Evolutionary conservation across 2,113 vertebrate genomes (phyloP).

Genomic region (Alces alces): DNA sequence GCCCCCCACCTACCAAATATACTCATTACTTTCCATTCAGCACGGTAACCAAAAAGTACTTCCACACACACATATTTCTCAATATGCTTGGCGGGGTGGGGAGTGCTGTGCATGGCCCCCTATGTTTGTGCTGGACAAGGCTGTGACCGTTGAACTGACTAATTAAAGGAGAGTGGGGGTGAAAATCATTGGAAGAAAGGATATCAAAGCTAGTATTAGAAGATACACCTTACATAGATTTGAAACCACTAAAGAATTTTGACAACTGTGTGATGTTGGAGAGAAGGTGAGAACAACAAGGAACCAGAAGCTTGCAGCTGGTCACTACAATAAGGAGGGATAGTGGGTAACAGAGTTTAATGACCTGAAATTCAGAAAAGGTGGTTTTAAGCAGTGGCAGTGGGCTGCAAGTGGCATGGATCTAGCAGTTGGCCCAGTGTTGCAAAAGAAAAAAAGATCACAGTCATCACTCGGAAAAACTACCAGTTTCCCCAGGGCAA

Average conservation of each 20-base stretch:
- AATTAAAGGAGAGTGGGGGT: not conserved
- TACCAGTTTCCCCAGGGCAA: not conserved
- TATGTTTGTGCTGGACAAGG: not conserved
- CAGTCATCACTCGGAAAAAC: not conserved
- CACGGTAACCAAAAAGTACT: not conserved
- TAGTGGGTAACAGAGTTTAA: not conserved
- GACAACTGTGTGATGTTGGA: not conserved
- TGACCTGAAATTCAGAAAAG: not conserved
- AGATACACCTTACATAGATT: not conserved
- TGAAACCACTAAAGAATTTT: constrained; percentile 1
- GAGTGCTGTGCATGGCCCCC: not conserved
- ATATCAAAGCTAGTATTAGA: not conserved
- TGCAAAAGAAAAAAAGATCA: not conserved
- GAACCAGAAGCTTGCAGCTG: not conserved
- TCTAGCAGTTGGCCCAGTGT: not conserved
- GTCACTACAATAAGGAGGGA: not conserved
- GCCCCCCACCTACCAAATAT: not conserved
- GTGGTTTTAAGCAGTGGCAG: not conserved
- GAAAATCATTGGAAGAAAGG: not conserved
- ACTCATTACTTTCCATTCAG: not conserved
- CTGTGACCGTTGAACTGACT: not conserved
- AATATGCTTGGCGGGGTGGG: not conserved
- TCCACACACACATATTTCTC: not conserved
- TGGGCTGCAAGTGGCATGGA: not conserved
- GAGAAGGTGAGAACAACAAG: not conserved